Conservation (phyloP, 1,140 invertebrate species). For the Plutomurus gul region DNA sequence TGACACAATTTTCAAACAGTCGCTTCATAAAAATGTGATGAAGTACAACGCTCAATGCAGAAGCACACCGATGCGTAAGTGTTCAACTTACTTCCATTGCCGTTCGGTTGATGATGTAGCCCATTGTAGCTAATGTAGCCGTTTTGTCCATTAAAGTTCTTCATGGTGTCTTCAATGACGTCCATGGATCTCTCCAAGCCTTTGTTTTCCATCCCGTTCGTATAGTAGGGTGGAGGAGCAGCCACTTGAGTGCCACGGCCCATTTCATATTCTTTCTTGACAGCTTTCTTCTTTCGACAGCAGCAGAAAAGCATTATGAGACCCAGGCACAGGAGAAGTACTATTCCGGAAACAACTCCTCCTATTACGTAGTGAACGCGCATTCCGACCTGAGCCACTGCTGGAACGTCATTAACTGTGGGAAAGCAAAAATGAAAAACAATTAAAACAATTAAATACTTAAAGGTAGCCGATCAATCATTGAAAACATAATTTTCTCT, state of each 20-base stretch:
- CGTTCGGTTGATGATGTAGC: constrained; percentile 54
- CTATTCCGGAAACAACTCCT: constrained; percentile 73
- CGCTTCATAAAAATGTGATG: constrained; percentile 1
- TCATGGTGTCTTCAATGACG: constrained; percentile 77
- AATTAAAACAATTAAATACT: constrained; percentile 14
- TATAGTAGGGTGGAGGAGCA: constrained; percentile 79
- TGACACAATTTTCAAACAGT: constrained; percentile 15
- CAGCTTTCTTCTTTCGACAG: constrained; percentile 76
- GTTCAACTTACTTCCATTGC: constrained; percentile 50
- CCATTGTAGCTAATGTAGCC: constrained; percentile 77
- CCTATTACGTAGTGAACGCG: constrained; percentile 52
- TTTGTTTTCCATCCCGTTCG: constrained; percentile 86
- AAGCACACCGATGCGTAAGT: too few species aligned
- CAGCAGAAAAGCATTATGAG: constrained; percentile 82
- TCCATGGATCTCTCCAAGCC: constrained; percentile 84
- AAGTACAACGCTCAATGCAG: background rate
- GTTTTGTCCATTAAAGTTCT: constrained; percentile 75
- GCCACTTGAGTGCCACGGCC: constrained; percentile 76
- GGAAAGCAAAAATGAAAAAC: background rate
- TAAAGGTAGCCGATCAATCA: background rate
- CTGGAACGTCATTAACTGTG: constrained; percentile 52
- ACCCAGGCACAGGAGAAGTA: constrained; percentile 76
- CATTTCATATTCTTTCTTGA: constrained; percentile 88
- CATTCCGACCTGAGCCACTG: constrained; percentile 49
- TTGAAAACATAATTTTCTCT: background rate